Evolutionary conservation across 2,797 vertebrate genomes (phyloP).

Genomic region (Muscicapa striata): DNA sequence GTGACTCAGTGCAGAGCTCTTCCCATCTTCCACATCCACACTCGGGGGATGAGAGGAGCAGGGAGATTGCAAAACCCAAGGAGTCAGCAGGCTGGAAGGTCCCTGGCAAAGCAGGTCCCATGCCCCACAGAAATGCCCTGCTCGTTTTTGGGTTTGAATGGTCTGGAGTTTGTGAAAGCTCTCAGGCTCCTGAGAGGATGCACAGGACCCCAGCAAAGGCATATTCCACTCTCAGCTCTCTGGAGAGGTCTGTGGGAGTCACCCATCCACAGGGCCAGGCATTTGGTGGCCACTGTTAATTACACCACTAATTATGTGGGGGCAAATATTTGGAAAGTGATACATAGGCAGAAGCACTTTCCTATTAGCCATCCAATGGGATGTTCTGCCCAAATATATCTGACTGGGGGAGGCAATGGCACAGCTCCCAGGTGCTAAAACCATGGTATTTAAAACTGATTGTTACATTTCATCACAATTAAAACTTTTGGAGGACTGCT

Average conservation of each 20-base stretch:
- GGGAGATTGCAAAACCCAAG: neutral
- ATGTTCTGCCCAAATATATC: neutral
- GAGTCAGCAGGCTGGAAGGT: neutral
- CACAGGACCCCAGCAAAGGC: neutral
- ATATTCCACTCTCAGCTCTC: neutral
- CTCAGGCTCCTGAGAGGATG: neutral
- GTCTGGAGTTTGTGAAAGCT: neutral
- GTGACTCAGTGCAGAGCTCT: conserved; percentile 1
- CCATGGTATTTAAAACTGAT: neutral
- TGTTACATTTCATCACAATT: neutral
- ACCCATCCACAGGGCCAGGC: neutral
- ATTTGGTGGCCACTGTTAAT: neutral
- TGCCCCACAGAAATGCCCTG: neutral
- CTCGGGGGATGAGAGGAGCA: neutral
- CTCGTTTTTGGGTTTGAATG: neutral
- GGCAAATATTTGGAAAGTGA: neutral
- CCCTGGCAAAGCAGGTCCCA: neutral
- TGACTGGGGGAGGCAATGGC: neutral
- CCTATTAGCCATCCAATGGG: neutral
- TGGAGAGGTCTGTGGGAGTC: neutral
- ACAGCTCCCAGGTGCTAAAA: neutral
- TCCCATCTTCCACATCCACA: neutral
- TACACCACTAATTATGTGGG: neutral
- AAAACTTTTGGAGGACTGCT: neutral
- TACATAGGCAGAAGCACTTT: neutral